Conservation (phyloP, 2,113 vertebrate species). For the Cephalopterus ornatus region DNA sequence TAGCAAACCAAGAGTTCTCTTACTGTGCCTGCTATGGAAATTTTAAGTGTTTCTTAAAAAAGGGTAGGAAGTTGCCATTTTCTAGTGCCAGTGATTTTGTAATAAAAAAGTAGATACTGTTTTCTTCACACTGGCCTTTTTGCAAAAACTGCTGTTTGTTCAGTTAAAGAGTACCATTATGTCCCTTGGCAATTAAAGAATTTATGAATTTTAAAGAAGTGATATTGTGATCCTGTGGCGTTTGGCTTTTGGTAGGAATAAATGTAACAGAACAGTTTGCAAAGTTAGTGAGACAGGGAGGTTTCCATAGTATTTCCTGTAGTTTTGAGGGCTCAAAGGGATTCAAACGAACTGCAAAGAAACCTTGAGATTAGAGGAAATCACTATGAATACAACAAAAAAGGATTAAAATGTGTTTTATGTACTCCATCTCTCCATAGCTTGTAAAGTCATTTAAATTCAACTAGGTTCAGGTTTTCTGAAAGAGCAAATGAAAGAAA, state of each 20-base stretch:
- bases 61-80: not conserved
- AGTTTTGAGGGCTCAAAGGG: not conserved
- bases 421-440: slow-evolving; percentile 40
- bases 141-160: not conserved
- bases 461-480: slow-evolving; percentile 39
- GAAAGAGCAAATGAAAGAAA: slow-evolving; percentile 48
- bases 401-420: not conserved
- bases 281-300: not conserved
- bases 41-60: not conserved
- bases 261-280: not conserved
- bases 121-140: not conserved
- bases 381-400: not conserved
- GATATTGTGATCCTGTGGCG: not conserved
- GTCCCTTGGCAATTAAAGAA: not conserved
- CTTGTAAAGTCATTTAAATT: slow-evolving; percentile 63
- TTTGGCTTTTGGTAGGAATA: slow-evolving; percentile 40
- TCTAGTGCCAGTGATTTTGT: not conserved
- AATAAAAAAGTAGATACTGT: not conserved
- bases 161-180: not conserved
- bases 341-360: slow-evolving; percentile 19
- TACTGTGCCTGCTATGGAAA: not conserved
- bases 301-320: slow-evolving; percentile 33
- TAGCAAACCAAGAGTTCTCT: not conserved
- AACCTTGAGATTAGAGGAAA: slow-evolving; percentile 30
- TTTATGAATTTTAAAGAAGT: not conserved